phyloP scores from a whole-genome alignment of 2,113 vertebrate species.

The rat (Rattus norvegicus) region GRCr8 NC_086032.1:36545501-36546000 shows the following conservation, averaged over 20 bases:
- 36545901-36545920: too few species aligned
- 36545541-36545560: neutral
- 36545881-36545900: too few species aligned
- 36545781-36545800: too few species aligned
- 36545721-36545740: neutral
- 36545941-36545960: too few species aligned
- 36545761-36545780: too few species aligned
- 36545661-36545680: neutral
- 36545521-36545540: neutral
- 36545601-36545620: conserved; percentile 27
- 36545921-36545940: too few species aligned
- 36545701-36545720: neutral
- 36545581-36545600: neutral
- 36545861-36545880: too few species aligned
- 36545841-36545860: too few species aligned
- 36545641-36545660: neutral
- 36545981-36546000: too few species aligned
- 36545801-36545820: too few species aligned
- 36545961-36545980: too few species aligned
- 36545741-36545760: neutral
- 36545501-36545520: neutral
- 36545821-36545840: too few species aligned
- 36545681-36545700: neutral
- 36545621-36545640: neutral
- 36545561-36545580: neutral